Base-by-base conservation (phyloP, 1,140 invertebrate genomes). In the Drosophila pseudoananassae region DNA sequence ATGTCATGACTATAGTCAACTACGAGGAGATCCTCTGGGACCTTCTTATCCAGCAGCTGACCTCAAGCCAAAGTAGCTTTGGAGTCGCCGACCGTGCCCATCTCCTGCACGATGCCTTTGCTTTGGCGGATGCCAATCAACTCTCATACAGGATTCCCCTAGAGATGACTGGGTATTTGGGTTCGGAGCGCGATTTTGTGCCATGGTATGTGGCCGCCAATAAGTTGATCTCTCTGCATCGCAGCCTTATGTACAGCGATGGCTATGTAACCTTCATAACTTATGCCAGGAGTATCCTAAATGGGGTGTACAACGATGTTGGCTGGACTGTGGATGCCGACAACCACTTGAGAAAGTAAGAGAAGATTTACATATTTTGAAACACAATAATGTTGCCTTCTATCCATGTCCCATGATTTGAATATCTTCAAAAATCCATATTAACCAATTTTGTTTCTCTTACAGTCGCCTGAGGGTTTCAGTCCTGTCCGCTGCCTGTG, bases 1-100 rank as follows among this genome's bases (percentile, higher is more conserved):
- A 95, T 15, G 97, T 97, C 0, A 98, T 96, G 85, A 98, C 98
- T 90, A 93, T 97, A 31, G 96, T 98, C 0, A 97, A 98, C 90
- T 98, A 98, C 79, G 92, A 94, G 1, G 14, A 85, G 1, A 81
- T 91, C 1, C 93, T 94, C 64, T 98, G 97, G 97, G 68, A 93
- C 4, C 91, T 87, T 3, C 91, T 98, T 6, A 93, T 92, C n/a
- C 78, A 94, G 0, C 87, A 94, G 54, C 90, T 97, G 7, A 80
- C 33, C 0, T 50, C 14, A 0, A 33, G 65, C 17, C 74, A 66
- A 2, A 23, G 40, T 8, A 50, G 61, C 0, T 94, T 99, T 4
- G 93, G 94, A 17, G 91, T 94, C 31, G 93, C 95, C 0, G 98
- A 98, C 91, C 93, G 97, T 78, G 95, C 96, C 0, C 95, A 97